Evolutionary conservation across 2,797 vertebrate genomes (phyloP), one percentile per base, ranked within the genome.

Genomic region (Artibeus jamaicensis): DNA sequence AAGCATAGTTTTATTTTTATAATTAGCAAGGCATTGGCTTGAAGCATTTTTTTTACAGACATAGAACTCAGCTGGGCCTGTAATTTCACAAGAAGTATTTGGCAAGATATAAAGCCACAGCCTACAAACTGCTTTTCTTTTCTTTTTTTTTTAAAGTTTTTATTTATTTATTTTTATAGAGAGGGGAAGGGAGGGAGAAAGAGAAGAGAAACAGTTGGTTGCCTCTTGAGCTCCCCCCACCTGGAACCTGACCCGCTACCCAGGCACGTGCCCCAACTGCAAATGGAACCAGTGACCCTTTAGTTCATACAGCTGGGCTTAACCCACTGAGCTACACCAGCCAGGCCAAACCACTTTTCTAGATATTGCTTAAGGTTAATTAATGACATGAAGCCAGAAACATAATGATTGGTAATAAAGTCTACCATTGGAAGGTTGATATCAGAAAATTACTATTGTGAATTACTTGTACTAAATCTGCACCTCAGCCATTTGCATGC

Each of bases 11-110:
- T 96, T 90, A 88, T 92, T 96, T 96, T 96, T 93, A 65, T 95
- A 97, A 91, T 94, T 97, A 97, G 94, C 86, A 97, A 89, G 65
- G 32, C 86, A 93, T 93, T n/a, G 14, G 26, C 50, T 95, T 87
- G 32, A 93, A 87, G 48, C 44, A 86, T n/a, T 86, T 92, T 79
- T 91, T 79, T 91, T 76, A 70, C 2, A 85, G 78, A 85, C 62
- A 68, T 4, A 89, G 81, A 87, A 19, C 19, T 97, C 82, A 71
- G 1, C 2, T 85, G 82, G 46, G 26, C 29, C 74, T 91, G 42
- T 96, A 86, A 96, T 86, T 96, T 97, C 78, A 86, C 26, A 94
- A 96, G 59, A 84, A 91, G n/a, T 77, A 4, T 81, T 95, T 95
- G 79, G 65, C 83, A 96, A 85, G 71, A 81, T 92, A 84, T 32